A percentile compares a stretch with the other conserved stretches of the same genome.
phyloP scores from a whole-genome alignment of 35 echinoderm and acorn worm species.

The Stichopus chloronotus region DNA sequence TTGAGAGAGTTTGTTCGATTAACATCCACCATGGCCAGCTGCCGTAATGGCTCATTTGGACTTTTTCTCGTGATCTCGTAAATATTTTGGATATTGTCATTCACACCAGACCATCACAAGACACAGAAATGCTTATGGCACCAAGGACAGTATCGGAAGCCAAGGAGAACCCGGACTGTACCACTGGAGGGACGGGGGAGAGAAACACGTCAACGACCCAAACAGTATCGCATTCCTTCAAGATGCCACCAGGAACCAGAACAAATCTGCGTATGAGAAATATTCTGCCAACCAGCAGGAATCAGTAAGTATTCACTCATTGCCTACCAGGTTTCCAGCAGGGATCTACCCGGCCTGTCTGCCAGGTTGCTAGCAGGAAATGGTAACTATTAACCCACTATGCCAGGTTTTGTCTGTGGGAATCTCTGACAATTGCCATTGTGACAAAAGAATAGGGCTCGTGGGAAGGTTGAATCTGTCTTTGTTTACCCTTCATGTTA shows the following conservation, averaged over 20 bases:
- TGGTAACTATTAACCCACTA: no score
- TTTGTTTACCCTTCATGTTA: no score
- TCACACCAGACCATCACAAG: conserved; percentile 71
- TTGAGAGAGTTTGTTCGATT: no score
- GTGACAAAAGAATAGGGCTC: no score
- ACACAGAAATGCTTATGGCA: conserved; percentile 71
- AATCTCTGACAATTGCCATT: no score
- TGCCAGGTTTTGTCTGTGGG: no score
- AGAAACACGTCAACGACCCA: conserved; percentile 98
- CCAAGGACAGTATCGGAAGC: conserved; percentile 47
- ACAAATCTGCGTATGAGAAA: conserved; percentile 83
- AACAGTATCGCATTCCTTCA: conserved; percentile 89
- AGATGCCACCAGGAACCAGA: conserved; percentile 87
- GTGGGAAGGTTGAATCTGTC: no score
- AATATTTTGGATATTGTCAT: neutral
- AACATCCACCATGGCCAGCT: no score
- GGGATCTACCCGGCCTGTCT: no score
- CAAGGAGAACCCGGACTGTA: conserved; percentile 80
- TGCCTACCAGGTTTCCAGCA: neutral
- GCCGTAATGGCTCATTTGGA: no score
- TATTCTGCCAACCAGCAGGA: conserved; percentile 80
- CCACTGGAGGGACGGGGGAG: conserved; percentile 98
- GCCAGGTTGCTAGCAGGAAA: no score
- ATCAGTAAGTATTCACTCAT: conserved; percentile 68
- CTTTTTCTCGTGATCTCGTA: no score